Evolutionary conservation across 2,888 invertebrate species (phyloP).

Genomic region (Sesia apiformis): DNA sequence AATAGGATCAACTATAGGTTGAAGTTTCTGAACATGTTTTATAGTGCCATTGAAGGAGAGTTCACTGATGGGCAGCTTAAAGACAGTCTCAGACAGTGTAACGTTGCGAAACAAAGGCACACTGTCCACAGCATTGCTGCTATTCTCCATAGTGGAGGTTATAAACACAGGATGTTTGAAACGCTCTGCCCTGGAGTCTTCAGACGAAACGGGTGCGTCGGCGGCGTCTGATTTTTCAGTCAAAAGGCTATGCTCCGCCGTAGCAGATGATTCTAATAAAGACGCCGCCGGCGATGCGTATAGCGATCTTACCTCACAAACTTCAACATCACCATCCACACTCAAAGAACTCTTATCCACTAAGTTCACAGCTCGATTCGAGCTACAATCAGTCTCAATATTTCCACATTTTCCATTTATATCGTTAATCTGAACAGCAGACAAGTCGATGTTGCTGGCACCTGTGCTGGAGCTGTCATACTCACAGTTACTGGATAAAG

Average conservation of each 20-base stretch:
- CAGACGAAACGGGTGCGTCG: conserved; percentile 45
- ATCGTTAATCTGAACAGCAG: conserved; percentile 20
- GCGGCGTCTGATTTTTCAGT: conserved; percentile 49
- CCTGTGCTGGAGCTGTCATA: conserved; percentile 39
- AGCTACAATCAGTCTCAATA: conserved; percentile 14
- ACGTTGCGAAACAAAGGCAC: conserved; percentile 53
- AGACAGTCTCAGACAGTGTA: conserved; percentile 46
- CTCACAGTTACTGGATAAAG: conserved; percentile 29
- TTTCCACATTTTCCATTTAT: conserved; percentile 14
- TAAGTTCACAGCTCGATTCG: conserved; percentile 1
- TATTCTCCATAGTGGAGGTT: conserved; percentile 70
- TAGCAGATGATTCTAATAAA: conserved; percentile 41
- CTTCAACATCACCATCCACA: conserved; percentile 31
- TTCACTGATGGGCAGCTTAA: conserved; percentile 63
- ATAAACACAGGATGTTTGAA: conserved; percentile 53
- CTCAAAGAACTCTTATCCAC: conserved; percentile 29
- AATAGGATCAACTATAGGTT: conserved; percentile 61
- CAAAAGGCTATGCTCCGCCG: conserved; percentile 39
- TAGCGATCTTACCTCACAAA: conserved; percentile 39
- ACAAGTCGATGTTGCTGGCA: conserved; percentile 55
- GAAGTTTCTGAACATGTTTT: conserved; percentile 61
- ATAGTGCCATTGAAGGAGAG: conserved; percentile 65
- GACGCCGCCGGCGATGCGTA: conserved; percentile 35
- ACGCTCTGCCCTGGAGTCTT: conserved; percentile 45
- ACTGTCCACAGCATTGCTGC: conserved; percentile 67